phyloP scores from a whole-genome alignment of 2,113 vertebrate genomes.

The Rhea americana region DNA sequence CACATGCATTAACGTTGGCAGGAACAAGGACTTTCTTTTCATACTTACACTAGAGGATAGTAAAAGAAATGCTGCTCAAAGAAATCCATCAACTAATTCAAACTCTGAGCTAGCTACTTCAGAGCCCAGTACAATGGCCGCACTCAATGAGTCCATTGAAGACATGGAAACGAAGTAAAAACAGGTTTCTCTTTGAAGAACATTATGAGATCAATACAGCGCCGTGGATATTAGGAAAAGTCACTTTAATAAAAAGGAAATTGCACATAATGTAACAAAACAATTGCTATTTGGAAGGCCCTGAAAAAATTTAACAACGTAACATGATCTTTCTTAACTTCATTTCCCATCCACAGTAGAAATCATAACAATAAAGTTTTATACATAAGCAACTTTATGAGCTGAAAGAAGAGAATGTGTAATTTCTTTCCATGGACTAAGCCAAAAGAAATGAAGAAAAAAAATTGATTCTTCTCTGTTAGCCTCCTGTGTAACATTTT shows the following conservation, averaged over 20 bases:
- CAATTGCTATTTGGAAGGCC: conserved; percentile 53
- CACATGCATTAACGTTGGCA: conserved; percentile 58
- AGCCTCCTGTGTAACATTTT: conserved; percentile 82
- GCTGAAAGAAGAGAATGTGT: conserved; percentile 61
- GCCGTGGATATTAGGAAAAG: conserved; percentile 46
- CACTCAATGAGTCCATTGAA: conserved; percentile 56
- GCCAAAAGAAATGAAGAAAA: conserved; percentile 70
- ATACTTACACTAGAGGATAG: conserved; percentile 48
- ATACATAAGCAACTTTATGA: conserved; percentile 65
- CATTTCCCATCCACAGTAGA: conserved; percentile 65
- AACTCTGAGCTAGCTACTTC: conserved; percentile 59
- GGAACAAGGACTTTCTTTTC: conserved; percentile 69
- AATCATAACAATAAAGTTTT: conserved; percentile 69
- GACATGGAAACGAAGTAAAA: conserved; percentile 51
- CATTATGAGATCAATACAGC: conserved; percentile 43
- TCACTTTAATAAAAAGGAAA: conserved; percentile 58
- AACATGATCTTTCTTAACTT: conserved; percentile 58
- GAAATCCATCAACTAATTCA: conserved; percentile 64
- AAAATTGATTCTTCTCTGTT: conserved; percentile 79
- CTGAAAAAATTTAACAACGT: conserved; percentile 47
- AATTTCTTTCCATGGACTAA: conserved; percentile 60
- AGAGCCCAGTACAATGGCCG: conserved; percentile 47
- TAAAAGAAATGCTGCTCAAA: conserved; percentile 59
- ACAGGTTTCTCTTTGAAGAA: conserved; percentile 55
- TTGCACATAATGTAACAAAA: conserved; percentile 65